phyloP scores from a whole-genome alignment of 1,140 invertebrate species.

The Heliconius nattereri region DNA sequence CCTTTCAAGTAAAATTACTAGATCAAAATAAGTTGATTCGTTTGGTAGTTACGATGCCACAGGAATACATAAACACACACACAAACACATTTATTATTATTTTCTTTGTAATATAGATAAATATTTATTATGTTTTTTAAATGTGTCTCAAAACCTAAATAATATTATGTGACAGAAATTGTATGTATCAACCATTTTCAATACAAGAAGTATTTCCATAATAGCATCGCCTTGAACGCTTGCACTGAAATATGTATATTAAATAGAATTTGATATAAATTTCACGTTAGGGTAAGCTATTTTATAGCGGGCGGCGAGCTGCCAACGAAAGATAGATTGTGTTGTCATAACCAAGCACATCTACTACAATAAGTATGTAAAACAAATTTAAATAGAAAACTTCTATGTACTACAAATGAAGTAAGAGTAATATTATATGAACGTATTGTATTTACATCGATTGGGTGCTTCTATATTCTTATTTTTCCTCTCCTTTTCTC shows the following conservation, averaged over 20 bases:
- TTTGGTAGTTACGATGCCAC: no score
- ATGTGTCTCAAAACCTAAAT: no score
- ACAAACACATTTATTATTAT: no score
- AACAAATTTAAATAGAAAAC: not conserved
- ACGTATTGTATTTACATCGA: not conserved
- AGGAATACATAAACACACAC: no score
- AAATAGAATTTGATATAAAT: constrained; percentile 70
- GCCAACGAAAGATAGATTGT: constrained; percentile 56
- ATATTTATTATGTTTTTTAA: no score
- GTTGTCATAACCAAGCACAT: constrained; percentile 48
- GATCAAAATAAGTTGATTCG: no score
- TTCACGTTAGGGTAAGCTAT: constrained; percentile 60
- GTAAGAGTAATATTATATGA: not conserved
- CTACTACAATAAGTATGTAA: constrained; percentile 18
- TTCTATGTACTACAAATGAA: not conserved
- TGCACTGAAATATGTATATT: constrained; percentile 51
- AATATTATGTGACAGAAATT: not conserved
- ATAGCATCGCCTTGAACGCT: constrained; percentile 1
- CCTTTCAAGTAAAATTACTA: no score
- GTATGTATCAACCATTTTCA: not conserved
- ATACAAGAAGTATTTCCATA: not conserved
- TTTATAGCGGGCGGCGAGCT: constrained; percentile 51
- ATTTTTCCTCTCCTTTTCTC: not conserved
- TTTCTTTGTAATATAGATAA: no score
- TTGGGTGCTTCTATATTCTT: not conserved